A percentile compares a stretch with the other conserved stretches of the same genome.
Evolutionary conservation across 2,888 invertebrate genomes (phyloP).

Genomic region (Cybosia mesomella): DNA sequence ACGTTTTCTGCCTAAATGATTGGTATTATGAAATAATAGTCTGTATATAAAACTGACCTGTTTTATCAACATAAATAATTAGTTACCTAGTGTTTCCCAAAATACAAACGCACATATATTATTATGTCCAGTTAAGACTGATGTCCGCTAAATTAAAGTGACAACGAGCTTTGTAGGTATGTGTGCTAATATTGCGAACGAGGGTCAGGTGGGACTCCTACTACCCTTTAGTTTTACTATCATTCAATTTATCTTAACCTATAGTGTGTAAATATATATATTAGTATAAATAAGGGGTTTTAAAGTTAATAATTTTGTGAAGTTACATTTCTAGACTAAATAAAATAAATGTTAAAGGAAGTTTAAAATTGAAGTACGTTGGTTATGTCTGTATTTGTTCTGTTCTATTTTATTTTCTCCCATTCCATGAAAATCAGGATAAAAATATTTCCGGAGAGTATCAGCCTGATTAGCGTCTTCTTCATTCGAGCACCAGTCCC

Average conservation of each 20-base stretch:
- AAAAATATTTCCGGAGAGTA: too few species aligned
- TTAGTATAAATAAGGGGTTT: slow-evolving; percentile 10
- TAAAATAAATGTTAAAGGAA: not conserved
- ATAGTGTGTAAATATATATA: slow-evolving; percentile 22
- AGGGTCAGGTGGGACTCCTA: slow-evolving; percentile 59
- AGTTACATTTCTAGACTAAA: not conserved
- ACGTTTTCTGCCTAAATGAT: not conserved
- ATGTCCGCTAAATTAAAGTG: slow-evolving; percentile 66
- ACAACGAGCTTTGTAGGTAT: slow-evolving; percentile 58
- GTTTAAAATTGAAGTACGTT: not conserved
- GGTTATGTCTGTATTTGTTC: too few species aligned
- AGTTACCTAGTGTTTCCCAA: not conserved
- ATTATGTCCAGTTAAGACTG: slow-evolving; percentile 51
- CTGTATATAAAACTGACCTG: not conserved
- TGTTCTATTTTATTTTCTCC: not conserved
- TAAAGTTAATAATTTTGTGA: not conserved
- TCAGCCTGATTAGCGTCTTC: too few species aligned
- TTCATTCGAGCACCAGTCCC: too few species aligned
- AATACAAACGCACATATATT: not conserved
- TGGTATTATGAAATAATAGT: not conserved
- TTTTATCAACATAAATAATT: not conserved
- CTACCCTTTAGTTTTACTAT: slow-evolving; percentile 41
- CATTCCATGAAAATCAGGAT: not conserved
- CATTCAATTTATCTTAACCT: slow-evolving; percentile 46
- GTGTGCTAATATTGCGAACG: slow-evolving; percentile 52